A percentile compares a stretch with the other conserved stretches of the same genome.
Conservation (phyloP, 2,888 invertebrate species). For the Drosophila melanosoma region DNA sequence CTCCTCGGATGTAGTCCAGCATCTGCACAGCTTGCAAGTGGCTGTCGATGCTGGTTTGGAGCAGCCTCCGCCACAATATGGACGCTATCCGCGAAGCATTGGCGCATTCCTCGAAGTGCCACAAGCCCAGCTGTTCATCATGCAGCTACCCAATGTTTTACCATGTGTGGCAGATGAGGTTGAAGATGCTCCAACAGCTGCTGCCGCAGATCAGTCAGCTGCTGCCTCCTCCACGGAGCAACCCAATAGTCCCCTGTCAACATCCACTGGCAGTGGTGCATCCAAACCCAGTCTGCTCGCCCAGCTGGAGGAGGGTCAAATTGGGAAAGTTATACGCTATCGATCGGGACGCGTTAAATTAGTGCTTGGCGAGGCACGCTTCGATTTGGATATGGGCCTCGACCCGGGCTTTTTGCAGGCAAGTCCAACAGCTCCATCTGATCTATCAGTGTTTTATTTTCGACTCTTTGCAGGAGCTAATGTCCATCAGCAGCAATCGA, state of each 20-base stretch:
- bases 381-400: constrained; percentile 87
- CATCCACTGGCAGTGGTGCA: constrained; percentile 8
- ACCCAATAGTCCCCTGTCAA: constrained; percentile 32
- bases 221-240: constrained; percentile 23
- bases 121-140: constrained; percentile 81
- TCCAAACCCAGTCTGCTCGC: constrained; percentile 63
- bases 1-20: constrained; percentile 62
- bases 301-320: constrained; percentile 86
- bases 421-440: background rate
- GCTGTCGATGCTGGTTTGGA: constrained; percentile 48
- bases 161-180: constrained; percentile 70
- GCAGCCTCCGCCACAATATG: constrained; percentile 56
- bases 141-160: constrained; percentile 79
- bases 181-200: constrained; percentile 28
- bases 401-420: constrained; percentile 87
- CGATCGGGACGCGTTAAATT: constrained; percentile 87
- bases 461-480: constrained; percentile 84
- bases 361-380: constrained; percentile 86
- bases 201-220: constrained; percentile 14
- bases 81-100: constrained; percentile 79
- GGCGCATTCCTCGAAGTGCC: constrained; percentile 74
- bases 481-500: constrained; percentile 86
- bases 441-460: background rate
- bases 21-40: constrained; percentile 71
- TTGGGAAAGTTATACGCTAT: constrained; percentile 87